Base-by-base conservation (phyloP, 1,140 invertebrate genomes). In the Penaeus japonicus region DNA sequence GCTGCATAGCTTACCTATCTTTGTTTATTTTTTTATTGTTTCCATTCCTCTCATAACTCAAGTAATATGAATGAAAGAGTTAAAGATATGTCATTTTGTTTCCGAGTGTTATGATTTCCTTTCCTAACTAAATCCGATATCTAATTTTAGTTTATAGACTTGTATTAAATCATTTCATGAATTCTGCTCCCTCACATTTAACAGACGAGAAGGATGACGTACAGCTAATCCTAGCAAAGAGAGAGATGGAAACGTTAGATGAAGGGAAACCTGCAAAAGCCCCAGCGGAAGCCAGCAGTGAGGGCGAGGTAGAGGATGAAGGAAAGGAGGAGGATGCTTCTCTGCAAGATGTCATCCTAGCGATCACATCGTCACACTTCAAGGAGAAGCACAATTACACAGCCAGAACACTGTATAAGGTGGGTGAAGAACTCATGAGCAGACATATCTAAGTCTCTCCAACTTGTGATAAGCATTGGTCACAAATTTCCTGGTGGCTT, bases 381-480 rank as follows among this genome's bases (percentile, higher is more conserved):
- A 84, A 84, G 83, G 83, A 84, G 39, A 84, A 84, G 27, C 62
- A 84, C 24, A 73, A 70, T 20, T 65, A 75, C 10, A 84, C 83
- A 27, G 62, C 83, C 17, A 54, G 65, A 27, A 84, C 83, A 10
- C 35, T 84, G 12, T 84, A 65, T n/a, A 84, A 62, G 83, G 83
- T 84, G 55, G 22, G 47, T 47, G 10, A 15, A 47, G 47, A 47
- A 47, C 15, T 1, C 47, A 47, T 12, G 47, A 47, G 47, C 10
- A 47, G 47, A 4, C 15, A 15, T 47, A 47, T 47, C 15, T 47
- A 1, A 12, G 10, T 47, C 47, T 15, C 15, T 15, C 47, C 47
- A 47, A 7, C 15, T 47, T 47, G 15, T 12, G 47, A 47, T 15
- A 0, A 12, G 10, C 47, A 47, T 47, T 47, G 47, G 10, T 15